A percentile compares a stretch with the other conserved stretches of the same genome.
Evolutionary conservation across 2,888 invertebrate species (phyloP).

Genomic region (Phengaris arion): DNA sequence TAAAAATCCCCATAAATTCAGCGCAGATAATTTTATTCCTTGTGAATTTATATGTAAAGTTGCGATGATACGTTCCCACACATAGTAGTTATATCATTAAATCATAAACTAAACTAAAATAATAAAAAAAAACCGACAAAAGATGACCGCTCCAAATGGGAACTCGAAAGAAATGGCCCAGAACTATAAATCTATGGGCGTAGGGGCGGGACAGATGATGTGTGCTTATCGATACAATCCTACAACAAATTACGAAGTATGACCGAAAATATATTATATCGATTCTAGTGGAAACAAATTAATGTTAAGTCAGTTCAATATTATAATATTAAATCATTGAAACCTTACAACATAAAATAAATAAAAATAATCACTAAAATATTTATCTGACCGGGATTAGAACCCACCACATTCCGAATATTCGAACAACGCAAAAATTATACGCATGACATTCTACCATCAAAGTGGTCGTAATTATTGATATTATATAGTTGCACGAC

Average conservation of each 20-base stretch:
- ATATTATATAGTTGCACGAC: too few species aligned
- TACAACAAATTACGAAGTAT: background rate
- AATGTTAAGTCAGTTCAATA: too few species aligned
- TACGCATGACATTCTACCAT: too few species aligned
- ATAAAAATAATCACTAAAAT: too few species aligned
- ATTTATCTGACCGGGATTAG: too few species aligned
- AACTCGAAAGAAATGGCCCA: slow-evolving; percentile 61
- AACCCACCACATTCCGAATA: too few species aligned
- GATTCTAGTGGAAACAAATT: too few species aligned
- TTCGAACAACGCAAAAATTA: too few species aligned
- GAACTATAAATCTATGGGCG: slow-evolving; percentile 62
- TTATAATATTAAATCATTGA: too few species aligned
- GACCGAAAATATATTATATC: too few species aligned
- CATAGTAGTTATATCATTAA: slow-evolving; percentile 40
- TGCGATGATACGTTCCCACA: slow-evolving; percentile 32
- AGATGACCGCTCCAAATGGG: slow-evolving; percentile 42
- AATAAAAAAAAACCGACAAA: slow-evolving; percentile 48
- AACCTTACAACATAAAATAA: too few species aligned
- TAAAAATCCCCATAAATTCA: slow-evolving; percentile 16
- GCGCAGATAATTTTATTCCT: slow-evolving; percentile 22
- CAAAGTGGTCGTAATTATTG: too few species aligned
- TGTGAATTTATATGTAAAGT: slow-evolving; percentile 27
- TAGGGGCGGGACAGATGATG: slow-evolving; percentile 37
- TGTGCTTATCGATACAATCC: slow-evolving; percentile 44
- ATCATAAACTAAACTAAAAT: slow-evolving; percentile 43